Evolutionary conservation across 1,140 invertebrate species (phyloP).

Genomic region (Nephotettix cincticeps): DNA sequence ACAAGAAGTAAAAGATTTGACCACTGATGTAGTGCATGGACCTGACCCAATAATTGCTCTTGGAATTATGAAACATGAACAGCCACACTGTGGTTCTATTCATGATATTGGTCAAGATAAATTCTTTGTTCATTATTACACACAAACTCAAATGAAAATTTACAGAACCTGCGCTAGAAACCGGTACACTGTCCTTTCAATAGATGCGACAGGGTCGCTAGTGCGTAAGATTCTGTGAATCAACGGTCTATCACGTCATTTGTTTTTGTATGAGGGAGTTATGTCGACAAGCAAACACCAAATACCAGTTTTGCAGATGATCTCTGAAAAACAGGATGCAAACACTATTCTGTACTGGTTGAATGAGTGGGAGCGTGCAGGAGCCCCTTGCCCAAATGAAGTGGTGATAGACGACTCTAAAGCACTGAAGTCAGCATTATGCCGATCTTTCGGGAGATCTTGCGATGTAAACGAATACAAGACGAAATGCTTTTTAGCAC

Average conservation of each 20-base stretch:
- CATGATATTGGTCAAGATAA: constrained; percentile 7
- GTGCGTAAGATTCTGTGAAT: not conserved
- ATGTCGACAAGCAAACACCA: not conserved
- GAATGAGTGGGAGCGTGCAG: constrained; percentile 1
- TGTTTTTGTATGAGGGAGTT: constrained; percentile 12
- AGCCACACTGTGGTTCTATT: not conserved
- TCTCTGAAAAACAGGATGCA: constrained; percentile 18
- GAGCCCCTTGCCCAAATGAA: not conserved
- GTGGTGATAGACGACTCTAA: not conserved
- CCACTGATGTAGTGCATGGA: not conserved
- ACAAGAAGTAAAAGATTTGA: not conserved
- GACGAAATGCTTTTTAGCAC: not conserved
- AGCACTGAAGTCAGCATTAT: constrained; percentile 8
- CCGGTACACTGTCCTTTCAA: not conserved
- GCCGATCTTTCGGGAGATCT: constrained; percentile 6
- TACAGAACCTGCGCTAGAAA: not conserved
- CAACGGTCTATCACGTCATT: not conserved
- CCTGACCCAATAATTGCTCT: not conserved
- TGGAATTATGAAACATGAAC: not conserved
- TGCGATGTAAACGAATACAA: not conserved
- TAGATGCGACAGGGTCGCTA: constrained; percentile 16
- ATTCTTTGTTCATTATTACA: constrained; percentile 7
- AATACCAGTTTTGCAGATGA: constrained; percentile 12
- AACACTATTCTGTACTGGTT: constrained; percentile 13
- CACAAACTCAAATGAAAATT: constrained; percentile 2